A percentile compares a stretch with the other conserved stretches of the same genome.
phyloP scores from a whole-genome alignment of 1,140 invertebrate species.

The Phocides pigmalion region DNA sequence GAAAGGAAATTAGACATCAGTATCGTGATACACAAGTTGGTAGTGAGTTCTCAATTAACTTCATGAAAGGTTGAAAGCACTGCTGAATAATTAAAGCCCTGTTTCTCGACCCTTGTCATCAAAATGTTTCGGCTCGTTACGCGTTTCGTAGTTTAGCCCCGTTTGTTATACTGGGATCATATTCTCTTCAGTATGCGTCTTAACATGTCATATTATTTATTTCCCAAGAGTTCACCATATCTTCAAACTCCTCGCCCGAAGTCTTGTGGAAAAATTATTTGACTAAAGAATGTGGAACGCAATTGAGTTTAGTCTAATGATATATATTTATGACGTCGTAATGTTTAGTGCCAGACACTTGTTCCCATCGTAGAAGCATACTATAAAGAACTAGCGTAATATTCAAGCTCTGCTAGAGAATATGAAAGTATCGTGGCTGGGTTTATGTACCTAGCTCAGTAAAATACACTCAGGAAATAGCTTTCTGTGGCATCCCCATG shows the following conservation, averaged over 20 bases:
- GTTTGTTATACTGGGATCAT: slow-evolving; percentile 43
- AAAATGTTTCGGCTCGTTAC: slow-evolving; percentile 59
- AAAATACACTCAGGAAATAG: slow-evolving; percentile 8
- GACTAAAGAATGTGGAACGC: background rate
- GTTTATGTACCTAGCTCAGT: background rate
- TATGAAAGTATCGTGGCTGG: slow-evolving; percentile 8
- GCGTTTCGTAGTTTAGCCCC: slow-evolving; percentile 55
- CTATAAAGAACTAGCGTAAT: slow-evolving; percentile 20
- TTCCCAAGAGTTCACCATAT: slow-evolving; percentile 22
- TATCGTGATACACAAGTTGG: slow-evolving; percentile 1
- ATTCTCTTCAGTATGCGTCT: slow-evolving; percentile 33
- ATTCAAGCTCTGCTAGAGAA: background rate
- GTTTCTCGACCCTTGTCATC: slow-evolving; percentile 60
- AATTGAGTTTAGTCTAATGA: background rate
- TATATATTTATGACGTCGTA: background rate
- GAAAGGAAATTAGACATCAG: slow-evolving; percentile 18
- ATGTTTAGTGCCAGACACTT: background rate
- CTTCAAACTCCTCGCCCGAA: too few relatives aligned
- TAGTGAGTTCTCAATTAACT: slow-evolving; percentile 59
- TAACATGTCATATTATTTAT: slow-evolving; percentile 36
- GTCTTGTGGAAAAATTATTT: too few relatives aligned
- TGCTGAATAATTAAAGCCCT: slow-evolving; percentile 71
- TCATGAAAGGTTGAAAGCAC: slow-evolving; percentile 56
- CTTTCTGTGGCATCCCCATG: background rate
- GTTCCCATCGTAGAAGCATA: background rate